Base-by-base conservation (phyloP, 2,797 vertebrate genomes). In the Syndactyla subalaris region DNA sequence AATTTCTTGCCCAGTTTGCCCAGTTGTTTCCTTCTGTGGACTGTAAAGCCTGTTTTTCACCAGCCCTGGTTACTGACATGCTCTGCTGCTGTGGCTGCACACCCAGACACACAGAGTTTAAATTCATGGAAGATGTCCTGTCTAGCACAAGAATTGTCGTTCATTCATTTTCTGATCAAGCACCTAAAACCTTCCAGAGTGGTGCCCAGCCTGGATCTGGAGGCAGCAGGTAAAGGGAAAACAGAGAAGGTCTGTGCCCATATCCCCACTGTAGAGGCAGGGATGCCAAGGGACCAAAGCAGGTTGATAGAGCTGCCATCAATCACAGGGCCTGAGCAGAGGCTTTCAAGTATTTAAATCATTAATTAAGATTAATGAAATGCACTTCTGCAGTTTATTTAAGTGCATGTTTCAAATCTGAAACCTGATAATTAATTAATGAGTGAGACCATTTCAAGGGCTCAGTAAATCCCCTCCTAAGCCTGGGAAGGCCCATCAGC, bases 361-460 rank as follows among this genome's bases (percentile, higher is more conserved):
- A 29, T 88, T 85, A 91, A 96, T 92, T 93, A 87, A 83, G 85
- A 95, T 92, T 82, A 95, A 96, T 83, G 75, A 93, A 92, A 93
- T 71, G 45, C 4, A 4, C 57, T 85, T 91, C 6, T 73, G 67
- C 63, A 41, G 74, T 92, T 92, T 93, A 93, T 87, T 88, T 87
- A 92, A 89, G 84, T 59, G 55, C 75, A 52, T 63, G 87, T 91
- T 91, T 89, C 0, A 0, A 82, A 89, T 77, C 63, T 20, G 75
- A 89, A 92, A 82, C 68, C 81, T 1, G 1, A 29, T 62, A 9
- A 2, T 89, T 94, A 87, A 94, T 95, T 89, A 93, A 61, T 14
- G 71, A 91, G 78, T 16, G 55, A 96, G 55, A 66, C 63, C 52
- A 87, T 93, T 43, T 19, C 52, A 79, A 87, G 59, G 22, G 67